Percentiles rank a stretch among this genome's conserved stretches.
phyloP scores from a whole-genome alignment of 2,113 vertebrate genomes.

The Acanthochromis polyacanthus region DNA sequence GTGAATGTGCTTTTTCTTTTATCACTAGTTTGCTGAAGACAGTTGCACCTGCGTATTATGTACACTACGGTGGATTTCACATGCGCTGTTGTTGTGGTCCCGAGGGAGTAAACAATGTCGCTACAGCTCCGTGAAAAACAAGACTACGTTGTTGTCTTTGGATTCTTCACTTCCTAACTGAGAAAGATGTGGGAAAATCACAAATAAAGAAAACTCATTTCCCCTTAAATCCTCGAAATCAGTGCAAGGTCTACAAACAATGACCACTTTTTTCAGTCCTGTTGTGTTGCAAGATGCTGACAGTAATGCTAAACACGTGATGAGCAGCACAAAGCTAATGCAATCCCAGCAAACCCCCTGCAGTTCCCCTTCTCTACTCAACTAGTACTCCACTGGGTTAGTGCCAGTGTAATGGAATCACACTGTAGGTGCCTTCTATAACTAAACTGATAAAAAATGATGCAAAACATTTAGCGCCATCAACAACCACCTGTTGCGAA shows the following conservation, averaged over 20 bases:
- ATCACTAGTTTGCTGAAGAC: background rate
- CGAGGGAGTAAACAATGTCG: background rate
- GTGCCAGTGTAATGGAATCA: slow-evolving; percentile 24
- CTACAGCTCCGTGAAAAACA: background rate
- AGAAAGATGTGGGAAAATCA: slow-evolving; percentile 58
- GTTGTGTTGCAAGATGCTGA: slow-evolving; percentile 82
- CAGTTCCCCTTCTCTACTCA: slow-evolving; percentile 82
- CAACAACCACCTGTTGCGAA: background rate
- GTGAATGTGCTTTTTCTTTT: background rate
- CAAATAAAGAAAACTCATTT: slow-evolving; percentile 62
- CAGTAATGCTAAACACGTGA: slow-evolving; percentile 82
- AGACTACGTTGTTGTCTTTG: background rate
- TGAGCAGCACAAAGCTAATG: slow-evolving; percentile 77
- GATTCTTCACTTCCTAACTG: slow-evolving; percentile 47
- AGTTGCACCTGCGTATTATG: background rate
- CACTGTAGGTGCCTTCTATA: background rate
- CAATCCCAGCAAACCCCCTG: slow-evolving; percentile 84
- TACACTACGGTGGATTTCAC: background rate
- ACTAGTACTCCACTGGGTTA: slow-evolving; percentile 13
- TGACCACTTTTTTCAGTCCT: slow-evolving; percentile 48
- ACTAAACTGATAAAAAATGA: slow-evolving; percentile 9
- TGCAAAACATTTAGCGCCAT: slow-evolving; percentile 1
- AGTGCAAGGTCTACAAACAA: slow-evolving; percentile 51
- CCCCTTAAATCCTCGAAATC: slow-evolving; percentile 75
- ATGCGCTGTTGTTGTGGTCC: background rate